phyloP scores from a whole-genome alignment of 2,888 invertebrate genomes.

The Malachius bipustulatus region DNA sequence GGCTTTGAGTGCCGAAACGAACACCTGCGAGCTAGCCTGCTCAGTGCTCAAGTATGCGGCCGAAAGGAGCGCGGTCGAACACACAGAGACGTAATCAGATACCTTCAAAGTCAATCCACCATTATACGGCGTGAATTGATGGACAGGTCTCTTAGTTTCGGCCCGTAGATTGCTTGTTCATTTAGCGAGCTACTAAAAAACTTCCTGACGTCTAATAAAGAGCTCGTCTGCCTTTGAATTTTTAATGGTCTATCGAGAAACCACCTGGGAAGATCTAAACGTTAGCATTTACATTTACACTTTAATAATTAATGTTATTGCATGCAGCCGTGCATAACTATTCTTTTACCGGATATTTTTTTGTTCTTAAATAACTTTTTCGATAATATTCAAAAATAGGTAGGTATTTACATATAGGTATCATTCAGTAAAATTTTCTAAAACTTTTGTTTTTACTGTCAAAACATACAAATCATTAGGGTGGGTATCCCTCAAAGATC shows the following conservation, averaged over 20 bases:
- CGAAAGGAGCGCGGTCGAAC: slow-evolving; percentile 26
- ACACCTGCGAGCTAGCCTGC: slow-evolving; percentile 27
- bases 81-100: slow-evolving; percentile 33
- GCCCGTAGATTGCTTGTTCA: slow-evolving; percentile 29
- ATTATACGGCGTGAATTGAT: slow-evolving; percentile 33
- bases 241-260: background rate
- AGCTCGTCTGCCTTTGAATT: slow-evolving; percentile 11
- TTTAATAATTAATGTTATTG: too few relatives aligned
- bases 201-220: slow-evolving; percentile 20
- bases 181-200: slow-evolving; percentile 33
- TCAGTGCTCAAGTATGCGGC: slow-evolving; percentile 13
- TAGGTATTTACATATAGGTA: too few relatives aligned
- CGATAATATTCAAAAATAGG: too few relatives aligned
- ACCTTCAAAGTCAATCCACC: slow-evolving; percentile 35
- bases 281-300: too few relatives aligned
- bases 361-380: too few relatives aligned
- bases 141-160: slow-evolving; percentile 33
- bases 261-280: background rate
- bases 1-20: slow-evolving; percentile 27
- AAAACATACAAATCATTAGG: too few relatives aligned
- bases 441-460: too few relatives aligned
- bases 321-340: too few relatives aligned
- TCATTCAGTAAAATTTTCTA: too few relatives aligned
- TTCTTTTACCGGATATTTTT: too few relatives aligned
- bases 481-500: too few relatives aligned